Evolutionary conservation across 2,113 vertebrate genomes (phyloP).

Genomic region (Kryptolebias marmoratus): DNA sequence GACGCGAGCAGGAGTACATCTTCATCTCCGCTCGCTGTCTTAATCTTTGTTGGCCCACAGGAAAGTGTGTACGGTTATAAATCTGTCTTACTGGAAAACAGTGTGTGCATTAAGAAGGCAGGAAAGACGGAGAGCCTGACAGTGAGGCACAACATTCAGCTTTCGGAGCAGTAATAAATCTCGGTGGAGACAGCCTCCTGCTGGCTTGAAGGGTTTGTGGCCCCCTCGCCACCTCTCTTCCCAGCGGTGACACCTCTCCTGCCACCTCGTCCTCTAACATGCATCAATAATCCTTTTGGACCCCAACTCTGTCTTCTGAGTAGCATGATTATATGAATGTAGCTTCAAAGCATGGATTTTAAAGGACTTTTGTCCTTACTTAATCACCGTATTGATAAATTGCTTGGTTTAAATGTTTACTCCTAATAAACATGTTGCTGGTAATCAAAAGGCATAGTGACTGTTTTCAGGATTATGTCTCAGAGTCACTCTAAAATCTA

Average conservation of each 20-base stretch:
- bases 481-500: too few species aligned
- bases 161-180: slow-evolving; percentile 60
- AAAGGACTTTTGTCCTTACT: background rate
- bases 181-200: slow-evolving; percentile 40
- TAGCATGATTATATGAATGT: background rate
- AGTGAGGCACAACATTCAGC: slow-evolving; percentile 54
- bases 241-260: slow-evolving; percentile 22
- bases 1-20: too few species aligned
- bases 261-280: slow-evolving; percentile 24
- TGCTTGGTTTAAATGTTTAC: too few species aligned
- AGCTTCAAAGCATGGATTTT: background rate
- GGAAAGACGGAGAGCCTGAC: slow-evolving; percentile 54
- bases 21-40: too few species aligned
- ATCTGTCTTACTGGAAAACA: slow-evolving; percentile 31
- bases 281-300: slow-evolving; percentile 14
- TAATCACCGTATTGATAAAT: background rate
- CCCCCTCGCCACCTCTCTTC: slow-evolving; percentile 44
- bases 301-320: background rate
- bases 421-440: too few species aligned
- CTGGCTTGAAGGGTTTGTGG: slow-evolving; percentile 55
- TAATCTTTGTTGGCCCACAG: background rate
- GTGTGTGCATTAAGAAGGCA: slow-evolving; percentile 26
- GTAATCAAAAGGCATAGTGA: too few species aligned
- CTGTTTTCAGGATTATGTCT: too few species aligned
- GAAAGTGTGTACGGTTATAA: slow-evolving; percentile 13